Conservation (phyloP, 2,797 vertebrate species). For the Tinamus major region DNA sequence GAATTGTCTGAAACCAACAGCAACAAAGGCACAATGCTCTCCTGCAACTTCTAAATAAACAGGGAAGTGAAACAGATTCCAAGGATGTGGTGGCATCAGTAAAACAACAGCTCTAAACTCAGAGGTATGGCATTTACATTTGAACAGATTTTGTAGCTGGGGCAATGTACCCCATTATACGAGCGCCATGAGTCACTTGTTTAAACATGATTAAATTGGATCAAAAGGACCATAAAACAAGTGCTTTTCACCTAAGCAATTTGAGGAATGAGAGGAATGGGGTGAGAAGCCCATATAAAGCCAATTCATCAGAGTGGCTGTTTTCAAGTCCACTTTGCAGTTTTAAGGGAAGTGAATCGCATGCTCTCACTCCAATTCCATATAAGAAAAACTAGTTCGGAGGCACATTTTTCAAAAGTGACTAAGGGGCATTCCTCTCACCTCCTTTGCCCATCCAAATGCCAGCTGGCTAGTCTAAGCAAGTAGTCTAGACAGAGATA, state of each 20-base stretch:
- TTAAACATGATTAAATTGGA: slow-evolving; percentile 58
- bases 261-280: slow-evolving; percentile 67
- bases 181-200: slow-evolving; percentile 63
- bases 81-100: slow-evolving; percentile 12
- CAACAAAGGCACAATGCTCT: slow-evolving; percentile 26
- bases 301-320: slow-evolving; percentile 30
- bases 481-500: slow-evolving; percentile 30
- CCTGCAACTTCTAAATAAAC: slow-evolving; percentile 44
- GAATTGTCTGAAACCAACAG: slow-evolving; percentile 31
- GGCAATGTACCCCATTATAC: slow-evolving; percentile 54
- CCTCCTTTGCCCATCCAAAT: slow-evolving; percentile 56
- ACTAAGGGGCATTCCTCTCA: slow-evolving; percentile 67
- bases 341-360: slow-evolving; percentile 42
- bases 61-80: slow-evolving; percentile 54
- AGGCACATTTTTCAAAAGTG: slow-evolving; percentile 62
- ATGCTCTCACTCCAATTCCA: slow-evolving; percentile 18
- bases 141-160: slow-evolving; percentile 39
- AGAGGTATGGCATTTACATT: slow-evolving; percentile 51
- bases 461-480: slow-evolving; percentile 44
- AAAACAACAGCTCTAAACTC: slow-evolving; percentile 3
- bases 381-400: slow-evolving; percentile 46
- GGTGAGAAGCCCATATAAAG: slow-evolving; percentile 31
- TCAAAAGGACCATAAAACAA: slow-evolving; percentile 58
- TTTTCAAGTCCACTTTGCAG: slow-evolving; percentile 39
- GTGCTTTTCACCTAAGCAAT: slow-evolving; percentile 66